Evolutionary conservation across 2,888 invertebrate genomes (phyloP).

Genomic region (Matsumyia berberina): DNA sequence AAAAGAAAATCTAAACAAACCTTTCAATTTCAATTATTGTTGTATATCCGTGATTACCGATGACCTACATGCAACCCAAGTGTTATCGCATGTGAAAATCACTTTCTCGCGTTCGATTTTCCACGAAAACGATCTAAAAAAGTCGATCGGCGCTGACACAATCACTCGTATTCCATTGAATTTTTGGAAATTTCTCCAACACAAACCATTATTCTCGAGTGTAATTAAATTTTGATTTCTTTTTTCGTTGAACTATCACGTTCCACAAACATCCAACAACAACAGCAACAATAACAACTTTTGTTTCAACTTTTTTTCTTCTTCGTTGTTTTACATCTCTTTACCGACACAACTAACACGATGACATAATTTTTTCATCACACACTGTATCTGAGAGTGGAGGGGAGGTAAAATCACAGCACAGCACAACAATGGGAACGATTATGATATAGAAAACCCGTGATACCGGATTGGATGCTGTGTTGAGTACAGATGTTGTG

Average conservation of each 20-base stretch:
- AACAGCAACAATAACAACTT: slow-evolving; percentile 15
- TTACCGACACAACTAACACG: slow-evolving; percentile 68
- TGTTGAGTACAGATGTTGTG: slow-evolving; percentile 66
- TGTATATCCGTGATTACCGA: slow-evolving; percentile 34
- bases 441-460: slow-evolving; percentile 71
- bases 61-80: slow-evolving; percentile 3
- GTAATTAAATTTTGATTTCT: slow-evolving; percentile 12
- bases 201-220: slow-evolving; percentile 1
- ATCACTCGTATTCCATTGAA: not conserved
- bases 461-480: slow-evolving; percentile 77
- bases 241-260: slow-evolving; percentile 17
- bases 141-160: not conserved
- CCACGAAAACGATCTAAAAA: slow-evolving; percentile 15
- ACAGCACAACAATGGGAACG: slow-evolving; percentile 63
- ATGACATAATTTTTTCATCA: slow-evolving; percentile 69
- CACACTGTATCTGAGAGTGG: slow-evolving; percentile 48
- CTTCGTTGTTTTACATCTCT: slow-evolving; percentile 31
- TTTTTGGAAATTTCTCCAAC: slow-evolving; percentile 9
- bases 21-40: slow-evolving; percentile 37
- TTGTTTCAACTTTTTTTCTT: slow-evolving; percentile 39
- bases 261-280: slow-evolving; percentile 43
- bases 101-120: slow-evolving; percentile 25
- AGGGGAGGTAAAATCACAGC: slow-evolving; percentile 31
- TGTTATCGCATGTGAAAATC: slow-evolving; percentile 4
- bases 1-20: no score